A percentile compares a stretch with the other conserved stretches of the same genome.
Evolutionary conservation across 2,797 vertebrate genomes (phyloP).

Genomic region (Poeciliopsis turneri): DNA sequence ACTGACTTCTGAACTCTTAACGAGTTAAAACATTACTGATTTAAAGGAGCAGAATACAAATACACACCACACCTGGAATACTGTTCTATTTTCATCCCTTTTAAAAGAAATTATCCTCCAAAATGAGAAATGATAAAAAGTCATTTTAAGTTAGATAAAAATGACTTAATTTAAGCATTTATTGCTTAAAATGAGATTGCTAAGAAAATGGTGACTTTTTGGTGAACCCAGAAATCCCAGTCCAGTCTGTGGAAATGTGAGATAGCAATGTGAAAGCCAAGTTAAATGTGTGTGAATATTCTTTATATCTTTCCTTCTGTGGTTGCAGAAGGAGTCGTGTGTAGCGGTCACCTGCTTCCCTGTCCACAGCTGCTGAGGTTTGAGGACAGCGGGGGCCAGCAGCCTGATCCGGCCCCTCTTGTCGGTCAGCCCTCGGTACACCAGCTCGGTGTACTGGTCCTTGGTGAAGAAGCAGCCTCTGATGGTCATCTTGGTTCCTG

Average conservation of each 20-base stretch:
- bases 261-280: background rate
- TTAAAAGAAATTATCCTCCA: no score
- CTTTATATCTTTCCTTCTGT: background rate
- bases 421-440: constrained; percentile 94
- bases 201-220: background rate
- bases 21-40: background rate
- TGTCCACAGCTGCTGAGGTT: constrained; percentile 90
- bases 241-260: background rate
- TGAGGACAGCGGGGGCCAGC: constrained; percentile 87
- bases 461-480: constrained; percentile 90
- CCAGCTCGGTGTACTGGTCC: constrained; percentile 91
- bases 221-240: background rate
- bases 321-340: background rate
- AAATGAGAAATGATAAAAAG: no score
- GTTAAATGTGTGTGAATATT: background rate
- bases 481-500: constrained; percentile 92
- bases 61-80: background rate
- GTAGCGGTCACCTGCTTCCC: constrained; percentile 89
- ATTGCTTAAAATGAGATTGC: no score
- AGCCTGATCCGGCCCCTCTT: constrained; percentile 86
- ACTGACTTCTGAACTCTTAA: no score
- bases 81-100: no score
- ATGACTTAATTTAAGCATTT: no score
- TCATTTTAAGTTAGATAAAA: no score
- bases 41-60: background rate